Base-by-base conservation (phyloP, 2,113 vertebrate species). In the Phyllostomus discolor region DNA sequence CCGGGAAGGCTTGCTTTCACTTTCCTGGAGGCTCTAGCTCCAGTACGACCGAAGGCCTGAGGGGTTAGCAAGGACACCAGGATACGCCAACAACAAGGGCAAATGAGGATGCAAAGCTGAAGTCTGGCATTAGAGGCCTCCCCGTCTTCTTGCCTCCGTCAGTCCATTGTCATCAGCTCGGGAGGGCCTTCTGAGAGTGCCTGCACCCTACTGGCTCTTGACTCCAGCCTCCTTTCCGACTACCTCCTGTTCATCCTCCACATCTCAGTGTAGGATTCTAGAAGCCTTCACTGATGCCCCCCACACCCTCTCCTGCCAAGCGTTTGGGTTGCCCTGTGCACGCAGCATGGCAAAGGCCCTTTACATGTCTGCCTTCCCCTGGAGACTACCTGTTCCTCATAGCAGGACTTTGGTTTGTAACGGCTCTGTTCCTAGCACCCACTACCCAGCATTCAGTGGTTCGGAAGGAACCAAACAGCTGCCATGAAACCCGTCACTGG, bases 241-340 rank as follows among this genome's bases (percentile, higher is more conserved):
- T 9, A 59, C 10, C 5, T 28, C 46, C 2, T 50, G 3, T 46
- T 72, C 41, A 38, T 22, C 41, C 48, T 95, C 64, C 24, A 5
- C 2, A 9, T 19, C 52, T 81, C 41, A 43, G 41, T 15, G 46
- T 26, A n/a, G 31, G 79, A 48, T 35, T 16, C 8, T 5, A 33
- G 33, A 82, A 52, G 64, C 35, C 11, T 59, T 14, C 3, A 2
- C 2, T 24, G 11, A 15, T 33, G 20, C 2, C 9, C 0, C 16
- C 14, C 5, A 26, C 0, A 5, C 24, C 48, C 14, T 3, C 8
- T 5, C 41, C 2, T 2, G 24, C 24, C 3, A 17, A 73, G 43
- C 69, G 10, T 19, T 22, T 7, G 26, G 59, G 31, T 69, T 24
- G 10, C 5, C 22, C 67, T 10, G 0, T 31, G 62, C 59, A 26